Base-by-base conservation (phyloP, 23 tunicate genomes). In the Ciona savignyi region DNA sequence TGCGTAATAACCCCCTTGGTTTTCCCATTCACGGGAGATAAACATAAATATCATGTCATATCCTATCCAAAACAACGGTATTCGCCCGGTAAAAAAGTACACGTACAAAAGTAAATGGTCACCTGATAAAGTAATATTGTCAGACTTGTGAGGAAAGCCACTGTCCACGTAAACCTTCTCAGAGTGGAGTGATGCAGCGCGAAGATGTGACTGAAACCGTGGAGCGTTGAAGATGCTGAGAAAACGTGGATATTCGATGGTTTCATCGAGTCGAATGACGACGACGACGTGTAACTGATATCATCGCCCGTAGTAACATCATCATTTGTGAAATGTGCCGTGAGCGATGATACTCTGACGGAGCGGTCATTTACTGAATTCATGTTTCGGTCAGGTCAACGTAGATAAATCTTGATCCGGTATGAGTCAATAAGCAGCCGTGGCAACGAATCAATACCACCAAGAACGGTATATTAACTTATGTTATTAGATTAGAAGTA, bases 221-320 rank as follows among this genome's bases (percentile, higher is more conserved):
- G 98, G 0, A 93, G 81, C 6, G 98, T 93, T 3, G 93, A 86
- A 33, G 75, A 92, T 15, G 94, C 84, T 0, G 93, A 82, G 60
- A 93, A 93, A 0, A 93, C 98, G 78, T 83, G 89, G 60, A 93
- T 93, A 51, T 78, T 78, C n/a, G 98, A 81, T 11, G 98, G 98
- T 51, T 73, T 72, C 56, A 42, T 42, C 11, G 56, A 42, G 9
- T 42, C 56, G 11, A 42, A 15, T 42, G 56, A 42, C 15, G 56
- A 42, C 56, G 15, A 6, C 56, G 56, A 42, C 56, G 56, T 42
- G 15, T 42, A 42, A 15, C 56, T 42, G 56, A 42, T 15, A 15
- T 42, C 56, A 42, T 42, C 56, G 56, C 11, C 56, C 11, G 15
- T 15, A 6, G 56, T 42, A 15, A 42, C 56, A 15, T 42, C 56